Evolutionary conservation across 2,888 invertebrate species (phyloP), one percentile per base, ranked within the genome.

Genomic region (Platynereis dumerilii): DNA sequence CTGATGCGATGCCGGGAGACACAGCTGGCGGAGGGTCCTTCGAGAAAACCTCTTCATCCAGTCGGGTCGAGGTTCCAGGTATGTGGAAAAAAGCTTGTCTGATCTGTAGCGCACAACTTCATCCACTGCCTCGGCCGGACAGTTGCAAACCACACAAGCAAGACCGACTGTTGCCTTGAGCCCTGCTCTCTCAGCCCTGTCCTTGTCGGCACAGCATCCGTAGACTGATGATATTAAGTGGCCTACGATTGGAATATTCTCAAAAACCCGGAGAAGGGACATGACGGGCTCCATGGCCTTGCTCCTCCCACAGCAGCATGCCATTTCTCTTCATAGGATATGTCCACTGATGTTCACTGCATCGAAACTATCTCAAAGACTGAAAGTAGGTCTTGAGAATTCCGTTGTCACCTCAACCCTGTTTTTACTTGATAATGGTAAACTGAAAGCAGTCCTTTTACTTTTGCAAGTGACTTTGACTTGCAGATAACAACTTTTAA

Each of bases 141-240:
- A 58, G 56, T 62, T 69, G n/a, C 57, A 61, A 2, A 65, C 24
- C 1, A 42, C 59, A 15, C 54, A 54, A 20, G 44, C 28, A 34
- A 70, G 17, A n/a, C 70, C 70, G n/a, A 69, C 44, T n/a, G 69
- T 65, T 20, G 70, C 64, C 44, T 70, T 70, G 17, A 70, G 24
- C 10, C 54, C 70, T 10, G 70, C 69, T 44, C 70, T 22, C 58
- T 70, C 69, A 15, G 70, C 70, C 20, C 60, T 58, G 55, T 52
- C 63, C 29, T 60, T 65, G 0, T 59, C 55, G 1, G 29, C 34
- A 52, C 56, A n/a, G 48, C 69, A 69, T 17, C 57, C 65, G 29
- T 70, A 68, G 2, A 60, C 17, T 15, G 62, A 52, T 1, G 70
- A 67, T 0, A 70, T 53, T 1, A 67, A 27, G 34, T 70, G 67